These are phyloP conservation scores for Epistrophe eligans DNA, from an alignment of 2,888 invertebrate species.

Conservation along the genomic window DNA sequence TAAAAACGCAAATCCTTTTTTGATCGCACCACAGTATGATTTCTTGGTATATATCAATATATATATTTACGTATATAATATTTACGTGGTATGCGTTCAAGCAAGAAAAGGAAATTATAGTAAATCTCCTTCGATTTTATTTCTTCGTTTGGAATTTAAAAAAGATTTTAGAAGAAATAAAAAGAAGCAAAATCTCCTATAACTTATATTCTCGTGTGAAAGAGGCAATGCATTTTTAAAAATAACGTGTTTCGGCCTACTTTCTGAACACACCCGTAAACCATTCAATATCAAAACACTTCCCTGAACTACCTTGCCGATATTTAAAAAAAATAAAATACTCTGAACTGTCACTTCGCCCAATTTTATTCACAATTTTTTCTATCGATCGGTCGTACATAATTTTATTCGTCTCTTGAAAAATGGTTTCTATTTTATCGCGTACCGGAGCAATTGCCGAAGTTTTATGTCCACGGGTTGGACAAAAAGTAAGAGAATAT, in stretches of 20 bases:
- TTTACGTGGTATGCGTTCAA: too few relatives aligned
- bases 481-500: slow-evolving; percentile 87
- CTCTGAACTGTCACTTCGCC: slow-evolving; percentile 46
- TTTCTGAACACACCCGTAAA: slow-evolving; percentile 1
- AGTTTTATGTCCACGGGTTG: slow-evolving; percentile 88
- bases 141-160: too few relatives aligned
- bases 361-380: slow-evolving; percentile 59
- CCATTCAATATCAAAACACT: slow-evolving; percentile 13
- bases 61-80: too few relatives aligned
- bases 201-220: too few relatives aligned
- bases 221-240: neutral
- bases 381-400: slow-evolving; percentile 41
- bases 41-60: too few relatives aligned
- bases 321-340: slow-evolving; percentile 11
- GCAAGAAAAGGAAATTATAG: too few relatives aligned
- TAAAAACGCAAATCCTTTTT: too few relatives aligned
- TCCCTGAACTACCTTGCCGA: slow-evolving; percentile 51
- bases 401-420: slow-evolving; percentile 48
- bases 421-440: slow-evolving; percentile 92
- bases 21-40: too few relatives aligned
- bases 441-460: slow-evolving; percentile 89
- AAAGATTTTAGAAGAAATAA: too few relatives aligned
- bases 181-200: too few relatives aligned
- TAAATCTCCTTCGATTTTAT: too few relatives aligned
- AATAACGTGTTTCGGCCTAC: neutral